Evolutionary conservation across 2,888 invertebrate genomes (phyloP).

Genomic region (Glyphotaelius pellucidus): DNA sequence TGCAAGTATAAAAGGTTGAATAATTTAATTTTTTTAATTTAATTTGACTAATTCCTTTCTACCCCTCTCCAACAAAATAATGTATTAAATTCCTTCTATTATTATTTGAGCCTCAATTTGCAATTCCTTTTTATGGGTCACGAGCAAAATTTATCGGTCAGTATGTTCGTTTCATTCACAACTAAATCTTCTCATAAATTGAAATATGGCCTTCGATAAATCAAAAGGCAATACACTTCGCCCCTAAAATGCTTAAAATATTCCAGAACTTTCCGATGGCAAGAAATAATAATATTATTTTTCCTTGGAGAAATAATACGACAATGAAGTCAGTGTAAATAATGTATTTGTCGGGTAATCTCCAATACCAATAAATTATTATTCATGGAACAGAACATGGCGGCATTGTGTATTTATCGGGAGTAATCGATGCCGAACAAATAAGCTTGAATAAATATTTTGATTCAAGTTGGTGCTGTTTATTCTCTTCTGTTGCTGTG

Average conservation of each 20-base stretch:
- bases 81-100: background rate
- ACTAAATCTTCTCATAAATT: background rate
- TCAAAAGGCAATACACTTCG: background rate
- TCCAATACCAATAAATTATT: slow-evolving; percentile 43
- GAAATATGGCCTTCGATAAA: background rate
- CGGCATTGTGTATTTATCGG: slow-evolving; percentile 33
- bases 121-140: background rate
- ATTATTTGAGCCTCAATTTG: background rate
- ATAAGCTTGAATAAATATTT: slow-evolving; percentile 45
- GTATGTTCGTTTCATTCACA: background rate
- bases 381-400: slow-evolving; percentile 30
- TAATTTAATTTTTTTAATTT: background rate
- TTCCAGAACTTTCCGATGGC: background rate
- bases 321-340: slow-evolving; percentile 19
- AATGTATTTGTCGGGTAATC: slow-evolving; percentile 36
- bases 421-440: slow-evolving; percentile 34
- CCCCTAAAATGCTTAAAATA: background rate
- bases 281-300: slow-evolving; percentile 19
- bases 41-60: background rate
- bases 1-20: background rate
- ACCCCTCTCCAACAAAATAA: background rate
- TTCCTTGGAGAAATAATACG: background rate
- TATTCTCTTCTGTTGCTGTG: background rate
- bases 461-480: slow-evolving; percentile 32
- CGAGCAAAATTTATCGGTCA: background rate